A percentile compares a stretch with the other conserved stretches of the same genome.
Evolutionary conservation across 2,797 vertebrate genomes (phyloP).

Genomic region (Aldrovandia affinis): DNA sequence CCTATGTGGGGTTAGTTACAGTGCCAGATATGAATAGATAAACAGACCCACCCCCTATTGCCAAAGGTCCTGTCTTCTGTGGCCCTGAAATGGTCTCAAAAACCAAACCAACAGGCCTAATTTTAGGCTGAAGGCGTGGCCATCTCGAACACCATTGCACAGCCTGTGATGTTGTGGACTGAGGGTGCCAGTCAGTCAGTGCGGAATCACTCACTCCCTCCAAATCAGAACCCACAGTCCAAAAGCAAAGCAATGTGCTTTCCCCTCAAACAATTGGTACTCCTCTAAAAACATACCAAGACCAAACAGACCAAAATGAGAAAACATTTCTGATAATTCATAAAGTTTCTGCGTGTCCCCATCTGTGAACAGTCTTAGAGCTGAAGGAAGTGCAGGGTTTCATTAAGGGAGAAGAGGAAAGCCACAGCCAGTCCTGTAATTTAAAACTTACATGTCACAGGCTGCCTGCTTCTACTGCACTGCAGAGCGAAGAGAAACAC

Average conservation of each 20-base stretch:
- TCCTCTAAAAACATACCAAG: not conserved
- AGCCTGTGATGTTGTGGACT: no score
- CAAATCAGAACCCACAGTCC: not conserved
- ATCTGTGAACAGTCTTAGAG: not conserved
- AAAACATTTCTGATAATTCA: not conserved
- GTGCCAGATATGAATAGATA: not conserved
- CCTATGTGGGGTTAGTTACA: not conserved
- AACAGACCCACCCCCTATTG: not conserved
- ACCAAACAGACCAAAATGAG: not conserved
- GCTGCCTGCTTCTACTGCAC: not conserved
- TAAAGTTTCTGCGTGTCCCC: not conserved
- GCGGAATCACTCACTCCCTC: no score
- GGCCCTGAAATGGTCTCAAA: no score
- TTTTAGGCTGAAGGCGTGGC: not conserved
- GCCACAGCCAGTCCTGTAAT: constrained; percentile 7
- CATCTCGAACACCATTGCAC: not conserved
- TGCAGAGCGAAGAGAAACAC: not conserved
- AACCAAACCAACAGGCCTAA: not conserved
- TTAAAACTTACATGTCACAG: constrained; percentile 11
- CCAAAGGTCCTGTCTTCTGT: not conserved
- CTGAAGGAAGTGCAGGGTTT: not conserved
- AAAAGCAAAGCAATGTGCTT: not conserved
- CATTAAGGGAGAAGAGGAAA: not conserved
- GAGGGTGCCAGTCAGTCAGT: no score
- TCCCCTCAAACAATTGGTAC: not conserved